Evolutionary conservation across 2,113 vertebrate genomes (phyloP).

Genomic region (Pleuronectes platessa): DNA sequence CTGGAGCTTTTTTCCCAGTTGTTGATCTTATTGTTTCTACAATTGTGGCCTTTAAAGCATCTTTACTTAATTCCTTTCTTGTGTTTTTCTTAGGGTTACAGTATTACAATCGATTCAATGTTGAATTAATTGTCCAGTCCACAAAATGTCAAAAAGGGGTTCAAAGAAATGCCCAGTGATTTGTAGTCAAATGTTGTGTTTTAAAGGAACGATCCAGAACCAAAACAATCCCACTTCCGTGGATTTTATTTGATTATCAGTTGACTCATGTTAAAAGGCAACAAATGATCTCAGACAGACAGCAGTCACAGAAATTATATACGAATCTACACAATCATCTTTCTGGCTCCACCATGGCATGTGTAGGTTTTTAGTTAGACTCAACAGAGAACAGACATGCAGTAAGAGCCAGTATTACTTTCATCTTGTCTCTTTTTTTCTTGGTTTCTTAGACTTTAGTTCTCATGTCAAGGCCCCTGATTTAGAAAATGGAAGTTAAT

Average conservation of each 20-base stretch:
- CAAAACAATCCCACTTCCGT: too few species aligned
- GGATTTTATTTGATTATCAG: not conserved
- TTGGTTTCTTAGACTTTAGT: not conserved
- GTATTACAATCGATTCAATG: too few species aligned
- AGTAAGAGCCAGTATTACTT: conserved; percentile 24
- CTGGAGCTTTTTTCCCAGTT: too few species aligned
- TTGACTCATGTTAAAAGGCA: not conserved
- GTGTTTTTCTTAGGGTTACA: too few species aligned
- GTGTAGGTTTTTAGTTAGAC: not conserved
- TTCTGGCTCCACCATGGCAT: not conserved
- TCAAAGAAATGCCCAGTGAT: too few species aligned
- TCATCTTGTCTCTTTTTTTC: conserved; percentile 32
- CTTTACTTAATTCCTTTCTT: too few species aligned
- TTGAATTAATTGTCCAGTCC: too few species aligned
- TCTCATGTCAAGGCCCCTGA: conserved; percentile 56
- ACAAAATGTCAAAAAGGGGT: too few species aligned
- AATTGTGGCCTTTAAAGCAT: too few species aligned
- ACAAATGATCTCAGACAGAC: not conserved
- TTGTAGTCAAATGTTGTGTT: too few species aligned
- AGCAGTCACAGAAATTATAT: not conserved
- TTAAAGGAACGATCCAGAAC: too few species aligned
- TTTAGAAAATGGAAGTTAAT: conserved; percentile 72
- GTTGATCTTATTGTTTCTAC: too few species aligned
- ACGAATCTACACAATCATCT: not conserved
- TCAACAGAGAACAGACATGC: conserved; percentile 7